Percentiles rank a stretch among this genome's conserved stretches.
Evolutionary conservation across 2,888 invertebrate genomes (phyloP).

Genomic region (Parnassius mnemosyne): DNA sequence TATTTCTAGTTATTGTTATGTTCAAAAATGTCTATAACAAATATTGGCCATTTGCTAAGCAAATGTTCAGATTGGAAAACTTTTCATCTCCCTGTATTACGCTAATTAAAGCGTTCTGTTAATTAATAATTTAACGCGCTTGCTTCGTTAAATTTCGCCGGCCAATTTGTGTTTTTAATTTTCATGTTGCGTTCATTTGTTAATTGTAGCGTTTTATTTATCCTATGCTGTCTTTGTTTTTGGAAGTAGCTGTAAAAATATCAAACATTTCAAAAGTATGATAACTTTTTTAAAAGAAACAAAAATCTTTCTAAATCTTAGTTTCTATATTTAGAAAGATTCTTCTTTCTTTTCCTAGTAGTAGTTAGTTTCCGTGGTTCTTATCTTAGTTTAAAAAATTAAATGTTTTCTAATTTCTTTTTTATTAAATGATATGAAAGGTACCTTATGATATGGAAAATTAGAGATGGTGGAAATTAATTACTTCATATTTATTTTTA

Average conservation of each 20-base stretch:
- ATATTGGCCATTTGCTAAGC: neutral
- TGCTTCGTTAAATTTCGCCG: slow-evolving; percentile 9
- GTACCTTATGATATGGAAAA: no score
- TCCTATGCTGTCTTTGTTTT: slow-evolving; percentile 6
- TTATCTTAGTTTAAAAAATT: no score
- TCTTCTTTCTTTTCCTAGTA: no score
- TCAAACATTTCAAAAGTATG: neutral
- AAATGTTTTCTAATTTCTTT: no score
- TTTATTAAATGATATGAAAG: no score
- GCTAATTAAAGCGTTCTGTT: slow-evolving; percentile 2
- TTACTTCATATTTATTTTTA: no score
- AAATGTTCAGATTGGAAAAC: neutral
- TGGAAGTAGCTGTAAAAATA: slow-evolving; percentile 5
- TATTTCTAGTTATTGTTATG: no score
- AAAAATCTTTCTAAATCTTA: no score
- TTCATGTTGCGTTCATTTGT: slow-evolving; percentile 14
- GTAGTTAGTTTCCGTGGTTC: no score
- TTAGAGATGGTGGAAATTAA: no score
- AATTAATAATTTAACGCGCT: slow-evolving; percentile 4
- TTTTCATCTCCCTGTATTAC: neutral
- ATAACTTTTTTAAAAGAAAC: no score
- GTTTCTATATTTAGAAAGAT: no score
- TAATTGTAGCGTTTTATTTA: slow-evolving; percentile 16
- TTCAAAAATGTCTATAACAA: neutral
- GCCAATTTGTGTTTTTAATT: slow-evolving; percentile 19